phyloP scores from a whole-genome alignment of 2,113 vertebrate species.

The Jacana jacana region DNA sequence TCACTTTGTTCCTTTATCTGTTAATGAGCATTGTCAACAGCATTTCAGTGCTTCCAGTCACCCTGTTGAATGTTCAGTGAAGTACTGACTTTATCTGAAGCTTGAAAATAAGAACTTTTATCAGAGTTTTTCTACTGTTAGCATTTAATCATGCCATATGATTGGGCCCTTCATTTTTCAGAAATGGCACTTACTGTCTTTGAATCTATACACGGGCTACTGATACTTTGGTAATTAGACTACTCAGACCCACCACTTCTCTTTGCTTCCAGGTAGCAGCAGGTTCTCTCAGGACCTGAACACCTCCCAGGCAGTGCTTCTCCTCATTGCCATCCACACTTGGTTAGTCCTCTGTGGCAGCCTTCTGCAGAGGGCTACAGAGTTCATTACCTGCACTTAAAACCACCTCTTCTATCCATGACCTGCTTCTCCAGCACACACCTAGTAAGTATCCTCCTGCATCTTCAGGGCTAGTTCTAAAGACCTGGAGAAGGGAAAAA shows the following conservation, averaged over 20 bases:
- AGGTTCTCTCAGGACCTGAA: not conserved
- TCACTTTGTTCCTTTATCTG: not conserved
- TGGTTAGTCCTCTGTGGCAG: not conserved
- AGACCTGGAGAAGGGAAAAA: not conserved
- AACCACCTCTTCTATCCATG: not conserved
- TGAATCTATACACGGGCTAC: not conserved
- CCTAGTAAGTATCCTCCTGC: not conserved
- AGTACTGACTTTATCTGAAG: not conserved
- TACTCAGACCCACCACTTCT: not conserved
- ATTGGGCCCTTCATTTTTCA: not conserved
- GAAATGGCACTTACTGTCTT: not conserved
- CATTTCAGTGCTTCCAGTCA: not conserved
- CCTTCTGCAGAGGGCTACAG: not conserved
- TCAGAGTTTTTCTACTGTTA: not conserved
- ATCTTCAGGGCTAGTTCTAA: not conserved
- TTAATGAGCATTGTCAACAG: not conserved
- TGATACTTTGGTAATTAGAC: not conserved
- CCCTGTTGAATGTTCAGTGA: not conserved
- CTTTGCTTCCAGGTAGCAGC: not conserved
- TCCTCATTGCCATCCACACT: not conserved
- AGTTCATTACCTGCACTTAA: not conserved
- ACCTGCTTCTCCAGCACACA: not conserved
- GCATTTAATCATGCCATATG: not conserved
- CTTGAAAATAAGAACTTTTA: not conserved
- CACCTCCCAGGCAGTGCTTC: not conserved